phyloP scores from a whole-genome alignment of 2,797 vertebrate genomes.

The Naso thynnoides region DNA sequence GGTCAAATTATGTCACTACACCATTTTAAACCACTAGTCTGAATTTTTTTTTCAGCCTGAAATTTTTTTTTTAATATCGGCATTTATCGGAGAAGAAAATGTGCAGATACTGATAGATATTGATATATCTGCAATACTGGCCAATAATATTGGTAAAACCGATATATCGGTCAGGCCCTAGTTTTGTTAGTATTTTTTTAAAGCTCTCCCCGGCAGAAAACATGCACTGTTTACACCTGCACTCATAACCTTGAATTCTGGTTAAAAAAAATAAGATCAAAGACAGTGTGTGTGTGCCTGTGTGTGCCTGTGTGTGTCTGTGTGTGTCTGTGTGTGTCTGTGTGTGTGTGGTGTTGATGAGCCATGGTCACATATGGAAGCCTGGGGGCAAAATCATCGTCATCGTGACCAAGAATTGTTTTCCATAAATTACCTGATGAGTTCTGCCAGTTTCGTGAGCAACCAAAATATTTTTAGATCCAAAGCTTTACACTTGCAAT shows the following conservation, averaged over 20 bases:
- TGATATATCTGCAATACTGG: too few relatives aligned
- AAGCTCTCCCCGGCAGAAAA: constrained; percentile 30
- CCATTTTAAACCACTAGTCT: too few relatives aligned
- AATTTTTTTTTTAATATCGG: too few relatives aligned
- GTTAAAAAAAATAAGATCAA: constrained; percentile 37
- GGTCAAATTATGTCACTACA: too few relatives aligned
- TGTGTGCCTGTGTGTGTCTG: constrained; percentile 9
- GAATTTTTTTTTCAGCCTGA: too few relatives aligned
- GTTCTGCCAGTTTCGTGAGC: too few relatives aligned
- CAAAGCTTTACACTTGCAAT: too few relatives aligned
- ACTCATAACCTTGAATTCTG: constrained; percentile 55
- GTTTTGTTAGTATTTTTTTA: constrained; percentile 57
- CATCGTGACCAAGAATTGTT: constrained; percentile 33
- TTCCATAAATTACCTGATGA: background rate
- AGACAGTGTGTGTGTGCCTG: background rate
- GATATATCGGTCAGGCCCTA: too few relatives aligned
- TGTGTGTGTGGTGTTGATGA: constrained; percentile 29
- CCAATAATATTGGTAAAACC: too few relatives aligned
- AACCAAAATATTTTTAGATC: too few relatives aligned
- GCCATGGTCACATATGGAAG: constrained; percentile 60
- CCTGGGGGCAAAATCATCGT: constrained; percentile 34
- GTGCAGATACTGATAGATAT: too few relatives aligned
- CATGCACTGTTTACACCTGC: constrained; percentile 52
- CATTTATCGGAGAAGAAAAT: too few relatives aligned
- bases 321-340: constrained; percentile 7